A percentile compares a stretch with the other conserved stretches of the same genome.
Evolutionary conservation across 2,797 vertebrate genomes (phyloP).

Genomic region (Phyllotis vaccarum): DNA sequence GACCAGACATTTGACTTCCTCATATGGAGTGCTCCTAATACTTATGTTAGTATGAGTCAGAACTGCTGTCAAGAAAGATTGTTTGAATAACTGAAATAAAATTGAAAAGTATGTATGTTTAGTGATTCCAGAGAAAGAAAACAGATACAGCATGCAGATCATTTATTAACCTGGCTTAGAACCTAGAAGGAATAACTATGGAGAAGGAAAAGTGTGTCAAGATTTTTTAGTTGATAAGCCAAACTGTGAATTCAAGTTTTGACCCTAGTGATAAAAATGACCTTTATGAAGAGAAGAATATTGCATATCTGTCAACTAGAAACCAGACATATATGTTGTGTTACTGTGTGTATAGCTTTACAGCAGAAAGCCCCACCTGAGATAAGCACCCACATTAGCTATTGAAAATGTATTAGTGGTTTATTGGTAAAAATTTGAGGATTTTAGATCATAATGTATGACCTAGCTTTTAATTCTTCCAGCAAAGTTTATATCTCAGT

Average conservation of each 20-base stretch:
- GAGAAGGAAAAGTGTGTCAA: background rate
- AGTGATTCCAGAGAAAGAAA: slow-evolving; percentile 17
- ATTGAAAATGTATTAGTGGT: background rate
- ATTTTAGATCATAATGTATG: slow-evolving; percentile 29
- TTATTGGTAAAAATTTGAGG: background rate
- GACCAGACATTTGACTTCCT: background rate
- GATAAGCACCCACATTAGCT: background rate
- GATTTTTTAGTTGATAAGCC: slow-evolving; percentile 40
- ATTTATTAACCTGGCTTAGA: slow-evolving; percentile 42
- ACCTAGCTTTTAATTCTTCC: background rate
- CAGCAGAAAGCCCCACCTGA: background rate
- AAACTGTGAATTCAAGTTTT: background rate
- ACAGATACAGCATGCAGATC: background rate
- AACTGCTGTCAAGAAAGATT: slow-evolving; percentile 13
- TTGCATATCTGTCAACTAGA: background rate
- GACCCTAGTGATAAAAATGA: background rate
- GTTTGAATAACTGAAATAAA: slow-evolving; percentile 37
- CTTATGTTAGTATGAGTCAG: slow-evolving; percentile 26
- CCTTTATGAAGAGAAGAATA: background rate
- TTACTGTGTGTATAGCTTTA: background rate
- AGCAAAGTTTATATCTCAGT: slow-evolving; percentile 35
- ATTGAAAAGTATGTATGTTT: background rate
- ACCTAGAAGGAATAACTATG: background rate
- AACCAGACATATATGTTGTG: background rate
- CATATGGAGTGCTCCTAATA: slow-evolving; percentile 3